Percentiles rank a stretch among this genome's conserved stretches.
Evolutionary conservation across 2,113 vertebrate genomes (phyloP).

Genomic region (Neopipo cinnamomea): DNA sequence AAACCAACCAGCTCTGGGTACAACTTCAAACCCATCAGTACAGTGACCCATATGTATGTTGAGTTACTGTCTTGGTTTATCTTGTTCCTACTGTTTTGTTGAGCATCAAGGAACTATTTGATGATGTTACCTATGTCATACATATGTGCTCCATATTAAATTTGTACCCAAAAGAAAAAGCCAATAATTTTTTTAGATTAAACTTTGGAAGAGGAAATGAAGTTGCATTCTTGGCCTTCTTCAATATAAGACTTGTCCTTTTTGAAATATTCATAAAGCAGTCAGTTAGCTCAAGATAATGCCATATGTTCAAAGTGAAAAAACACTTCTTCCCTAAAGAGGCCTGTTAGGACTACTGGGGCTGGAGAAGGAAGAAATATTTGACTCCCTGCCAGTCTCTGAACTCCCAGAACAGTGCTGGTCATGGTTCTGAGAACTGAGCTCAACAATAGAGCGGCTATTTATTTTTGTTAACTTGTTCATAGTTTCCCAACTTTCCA

Average conservation of each 20-base stretch:
- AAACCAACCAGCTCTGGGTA: background rate
- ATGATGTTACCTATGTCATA: background rate
- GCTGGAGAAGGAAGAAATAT: background rate
- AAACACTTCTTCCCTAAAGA: background rate
- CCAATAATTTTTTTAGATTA: background rate
- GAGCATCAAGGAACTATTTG: background rate
- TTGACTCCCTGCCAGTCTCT: conserved; percentile 21
- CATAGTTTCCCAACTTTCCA: background rate
- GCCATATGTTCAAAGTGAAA: background rate
- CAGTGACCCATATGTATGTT: background rate
- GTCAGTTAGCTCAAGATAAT: background rate
- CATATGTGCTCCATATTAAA: background rate
- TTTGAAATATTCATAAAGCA: background rate
- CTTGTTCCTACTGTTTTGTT: background rate
- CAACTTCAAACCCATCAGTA: background rate
- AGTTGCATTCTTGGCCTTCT: conserved; percentile 13
- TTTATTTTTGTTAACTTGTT: background rate
- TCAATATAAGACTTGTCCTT: background rate
- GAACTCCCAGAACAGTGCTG: background rate
- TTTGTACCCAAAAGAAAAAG: background rate
- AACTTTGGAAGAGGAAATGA: conserved; percentile 23
- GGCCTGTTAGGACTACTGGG: background rate
- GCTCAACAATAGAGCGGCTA: background rate
- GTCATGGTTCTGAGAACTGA: background rate
- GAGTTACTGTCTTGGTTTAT: background rate